Base-by-base conservation (phyloP, 2,888 invertebrate species). In the Osmoderma eremita region DNA sequence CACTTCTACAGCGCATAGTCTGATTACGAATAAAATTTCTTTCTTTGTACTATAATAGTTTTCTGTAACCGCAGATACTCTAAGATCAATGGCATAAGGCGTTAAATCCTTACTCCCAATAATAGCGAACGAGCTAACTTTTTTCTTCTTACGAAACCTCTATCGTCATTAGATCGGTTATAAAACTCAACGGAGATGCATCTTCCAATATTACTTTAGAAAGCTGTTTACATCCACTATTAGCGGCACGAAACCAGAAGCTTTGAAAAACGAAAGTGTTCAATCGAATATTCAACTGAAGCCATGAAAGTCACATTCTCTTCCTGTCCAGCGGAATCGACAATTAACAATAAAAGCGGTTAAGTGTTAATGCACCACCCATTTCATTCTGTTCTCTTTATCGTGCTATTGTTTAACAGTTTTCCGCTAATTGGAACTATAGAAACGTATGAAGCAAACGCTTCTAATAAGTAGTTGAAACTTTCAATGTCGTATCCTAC, bases 291-390 rank as follows among this genome's bases (percentile, higher is more conserved):
- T 42, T 58, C 42, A 45, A 17, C 17, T 30, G 22, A 20, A 58
- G 17, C n/a, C 45, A 61, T 45, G 58, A 61, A 61, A 61, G 58
- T 61, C 17, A 61, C 48, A 41, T 61, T 61, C 45, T 45, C 58
- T 61, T 61, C 45, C 58, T 61, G 58, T 5, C 30, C 24, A 18
- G 36, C 58, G 22, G 20, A 36, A 45, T 36, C 17, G 30, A 61
- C 58, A 58, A 58, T 58, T 58, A 22, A 58, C 58, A 61, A 61
- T 61, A 30, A 45, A n/a, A 45, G 24, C 58, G 18, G 45, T 61
- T 61, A 36, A 30, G 15, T 15, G 30, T 45, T 22, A 61, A 4
- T n/a, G 30, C 36, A 15, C 15, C 36, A 17, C 38, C 18, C 18
- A 12, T 53, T 38, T 15, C 53, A 36, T 53, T 58, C 30, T 58